These are phyloP conservation scores for Lumbricus terrestris DNA, from an alignment of 2,888 invertebrate species.

Conservation along the genomic window DNA sequence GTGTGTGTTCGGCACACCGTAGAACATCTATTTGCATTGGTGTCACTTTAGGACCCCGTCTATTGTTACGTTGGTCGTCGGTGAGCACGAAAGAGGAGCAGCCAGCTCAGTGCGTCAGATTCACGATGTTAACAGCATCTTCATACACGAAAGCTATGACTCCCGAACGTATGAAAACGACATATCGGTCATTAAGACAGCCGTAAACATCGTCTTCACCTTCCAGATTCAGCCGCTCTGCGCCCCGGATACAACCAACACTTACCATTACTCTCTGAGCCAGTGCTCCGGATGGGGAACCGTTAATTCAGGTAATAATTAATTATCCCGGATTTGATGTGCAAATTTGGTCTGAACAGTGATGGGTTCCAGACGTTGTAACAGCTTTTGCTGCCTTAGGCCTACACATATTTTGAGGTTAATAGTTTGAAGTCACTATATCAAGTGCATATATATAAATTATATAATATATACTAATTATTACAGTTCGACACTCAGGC, in stretches of 20 bases:
- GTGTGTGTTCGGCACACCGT: no score
- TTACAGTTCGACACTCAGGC: no score
- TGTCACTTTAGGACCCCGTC: conserved; percentile 8
- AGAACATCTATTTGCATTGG: no score
- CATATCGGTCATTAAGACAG: conserved; percentile 25
- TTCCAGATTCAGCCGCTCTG: conserved; percentile 24
- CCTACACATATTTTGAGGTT: no score
- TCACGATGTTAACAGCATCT: conserved; percentile 17
- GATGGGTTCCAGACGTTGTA: no score
- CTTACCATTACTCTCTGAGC: background rate
- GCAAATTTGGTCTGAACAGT: no score
- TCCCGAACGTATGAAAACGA: conserved; percentile 17
- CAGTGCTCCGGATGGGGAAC: conserved; percentile 26
- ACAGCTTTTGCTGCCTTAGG: no score
- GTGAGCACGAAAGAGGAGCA: conserved; percentile 15
- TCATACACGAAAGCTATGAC: conserved; percentile 26
- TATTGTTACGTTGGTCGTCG: conserved; percentile 15
- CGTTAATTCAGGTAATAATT: conserved; percentile 16
- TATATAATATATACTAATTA: no score
- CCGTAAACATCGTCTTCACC: background rate
- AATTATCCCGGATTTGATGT: no score
- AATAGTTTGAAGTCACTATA: no score
- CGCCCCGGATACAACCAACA: conserved; percentile 13
- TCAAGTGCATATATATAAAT: no score
- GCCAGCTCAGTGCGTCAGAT: background rate